Evolutionary conservation across 2,113 vertebrate genomes (phyloP), one percentile per base, ranked within the genome.

Genomic region (Ginglymostoma cirratum): DNA sequence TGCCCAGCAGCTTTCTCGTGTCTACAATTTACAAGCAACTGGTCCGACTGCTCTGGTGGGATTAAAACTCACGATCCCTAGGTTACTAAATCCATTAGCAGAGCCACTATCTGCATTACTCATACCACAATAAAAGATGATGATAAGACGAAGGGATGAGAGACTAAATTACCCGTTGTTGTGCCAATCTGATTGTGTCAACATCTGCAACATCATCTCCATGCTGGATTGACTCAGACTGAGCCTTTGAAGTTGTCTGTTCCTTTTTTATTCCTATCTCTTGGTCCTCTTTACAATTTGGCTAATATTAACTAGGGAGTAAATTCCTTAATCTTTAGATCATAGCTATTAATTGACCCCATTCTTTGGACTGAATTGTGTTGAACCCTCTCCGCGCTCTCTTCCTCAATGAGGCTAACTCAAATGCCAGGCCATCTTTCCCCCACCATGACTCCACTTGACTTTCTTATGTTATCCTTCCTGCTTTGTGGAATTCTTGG

Each of bases 141-240:
- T n/a, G 89, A 92, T 92, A 66, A 92, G 19, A 5, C 0, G 19
- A 15, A 61, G 52, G 48, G 30, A n/a, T 5, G 89, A 8, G 89
- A 17, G 85, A 89, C 10, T 5, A 30, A 38, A 38, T 66, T 92
- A n/a, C 89, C 30, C 21, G 17, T 17, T 2, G 27, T 19, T 65
- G 89, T 92, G 55, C 89, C 55, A 92, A 92, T 92, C 89, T 66
- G 89, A 92, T 92, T 65, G 55, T 38, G 55, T 65, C 34, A 17
- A 19, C 55, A n/a, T 92, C 89, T n/a, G 55, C 55, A 61, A 92
- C 61, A 55, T 30, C 4, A 55, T n/a, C 15, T 65, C 12, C 34
- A 55, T 65, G 12, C 30, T n/a, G 30, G 55, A 34, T 15, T 89
- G 48, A 55, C 48, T 61, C 86, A 52, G 45, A 34, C 14, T 2